Evolutionary conservation across 1,140 invertebrate genomes (phyloP).

Genomic region (Zaprionus africanus): DNA sequence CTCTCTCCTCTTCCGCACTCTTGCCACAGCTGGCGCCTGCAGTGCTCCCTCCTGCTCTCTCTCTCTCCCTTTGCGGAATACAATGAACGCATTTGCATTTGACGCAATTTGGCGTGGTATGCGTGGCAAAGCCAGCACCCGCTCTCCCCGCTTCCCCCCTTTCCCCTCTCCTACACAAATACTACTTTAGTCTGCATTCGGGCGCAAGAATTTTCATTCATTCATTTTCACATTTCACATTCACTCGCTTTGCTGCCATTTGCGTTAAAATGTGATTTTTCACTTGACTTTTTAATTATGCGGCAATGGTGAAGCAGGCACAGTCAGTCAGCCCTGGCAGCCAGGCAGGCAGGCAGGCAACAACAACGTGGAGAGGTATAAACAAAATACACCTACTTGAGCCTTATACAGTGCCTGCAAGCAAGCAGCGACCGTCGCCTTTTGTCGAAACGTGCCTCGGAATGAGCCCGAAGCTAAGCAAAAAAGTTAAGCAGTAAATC

Average conservation of each 20-base stretch:
- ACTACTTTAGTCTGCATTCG: constrained; percentile 77
- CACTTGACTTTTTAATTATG: constrained; percentile 84
- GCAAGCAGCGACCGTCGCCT: constrained; percentile 27
- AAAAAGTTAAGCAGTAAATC: constrained; percentile 78
- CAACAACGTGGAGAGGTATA: constrained; percentile 16
- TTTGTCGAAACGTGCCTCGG: constrained; percentile 50
- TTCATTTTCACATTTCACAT: constrained; percentile 44
- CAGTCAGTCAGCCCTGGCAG: constrained; percentile 25
- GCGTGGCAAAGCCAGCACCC: constrained; percentile 21
- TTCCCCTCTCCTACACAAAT: constrained; percentile 14
- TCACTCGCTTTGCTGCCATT: constrained; percentile 46
- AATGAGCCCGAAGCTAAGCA: constrained; percentile 48
- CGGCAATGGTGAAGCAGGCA: constrained; percentile 48
- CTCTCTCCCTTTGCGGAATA: constrained; percentile 9
- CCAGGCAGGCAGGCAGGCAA: constrained; percentile 33
- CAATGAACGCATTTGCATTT: constrained; percentile 79
- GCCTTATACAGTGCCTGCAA: constrained; percentile 28
- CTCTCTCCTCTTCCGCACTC: not conserved
- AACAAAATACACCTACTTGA: constrained; percentile 79
- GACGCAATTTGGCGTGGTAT: constrained; percentile 66
- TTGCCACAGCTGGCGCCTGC: constrained; percentile 57
- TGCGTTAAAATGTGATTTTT: constrained; percentile 83
- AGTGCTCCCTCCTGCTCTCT: constrained; percentile 26
- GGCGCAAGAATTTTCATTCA: constrained; percentile 81
- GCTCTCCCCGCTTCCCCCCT: not conserved